A percentile compares a stretch with the other conserved stretches of the same genome.
Conservation (phyloP, 2,888 invertebrate species). For the Podabrus alpinus region DNA sequence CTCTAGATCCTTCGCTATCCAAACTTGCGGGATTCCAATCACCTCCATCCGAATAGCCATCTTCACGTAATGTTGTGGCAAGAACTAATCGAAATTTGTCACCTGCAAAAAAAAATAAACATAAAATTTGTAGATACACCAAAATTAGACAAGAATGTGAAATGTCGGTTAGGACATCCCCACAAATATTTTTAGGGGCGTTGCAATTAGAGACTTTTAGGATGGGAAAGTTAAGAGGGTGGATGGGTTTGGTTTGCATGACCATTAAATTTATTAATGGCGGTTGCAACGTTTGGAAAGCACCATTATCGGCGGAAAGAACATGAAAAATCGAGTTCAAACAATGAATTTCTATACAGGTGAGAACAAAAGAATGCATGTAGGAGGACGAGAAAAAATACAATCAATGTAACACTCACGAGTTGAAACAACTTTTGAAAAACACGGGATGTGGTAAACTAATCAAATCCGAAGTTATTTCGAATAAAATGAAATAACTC, state of each 20-base stretch:
- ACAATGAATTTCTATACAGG: not conserved
- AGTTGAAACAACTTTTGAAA: not conserved
- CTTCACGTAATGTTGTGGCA: conserved; percentile 93
- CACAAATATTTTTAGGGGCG: not conserved
- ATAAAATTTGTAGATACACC: not conserved
- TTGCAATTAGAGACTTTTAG: not conserved
- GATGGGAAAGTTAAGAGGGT: not conserved
- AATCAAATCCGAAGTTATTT: not conserved
- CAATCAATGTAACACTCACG: not conserved
- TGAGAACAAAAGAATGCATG: not conserved
- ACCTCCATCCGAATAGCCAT: conserved; percentile 93
- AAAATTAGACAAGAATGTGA: too few relatives aligned
- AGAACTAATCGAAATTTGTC: conserved; percentile 83
- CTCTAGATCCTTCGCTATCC: conserved; percentile 86
- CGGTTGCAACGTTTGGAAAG: not conserved
- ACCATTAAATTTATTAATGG: not conserved
- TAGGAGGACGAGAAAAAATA: not conserved
- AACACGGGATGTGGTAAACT: not conserved
- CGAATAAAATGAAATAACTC: not conserved
- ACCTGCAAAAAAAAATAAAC: conserved; percentile 41
- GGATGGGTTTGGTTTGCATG: not conserved
- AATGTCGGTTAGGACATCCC: not conserved
- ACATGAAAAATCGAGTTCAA: not conserved
- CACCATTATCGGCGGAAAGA: not conserved
- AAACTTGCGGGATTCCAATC: conserved; percentile 85